Evolutionary conservation across 1,140 invertebrate genomes (phyloP).

Genomic region (Eurosta solidaginis): DNA sequence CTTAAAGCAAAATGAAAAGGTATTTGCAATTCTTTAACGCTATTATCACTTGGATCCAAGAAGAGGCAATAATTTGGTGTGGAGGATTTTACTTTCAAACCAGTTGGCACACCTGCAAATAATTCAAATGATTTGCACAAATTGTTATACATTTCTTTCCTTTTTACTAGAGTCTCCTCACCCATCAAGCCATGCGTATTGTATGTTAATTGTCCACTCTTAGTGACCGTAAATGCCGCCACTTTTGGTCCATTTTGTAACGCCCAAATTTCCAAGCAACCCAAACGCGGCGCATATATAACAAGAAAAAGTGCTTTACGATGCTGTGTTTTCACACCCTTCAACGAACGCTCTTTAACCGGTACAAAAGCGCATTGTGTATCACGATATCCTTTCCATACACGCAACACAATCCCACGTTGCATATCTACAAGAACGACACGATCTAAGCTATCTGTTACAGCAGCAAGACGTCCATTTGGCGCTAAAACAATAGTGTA

Average conservation of each 20-base stretch:
- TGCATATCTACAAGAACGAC: slow-evolving; percentile 83
- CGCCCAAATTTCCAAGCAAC: slow-evolving; percentile 84
- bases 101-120: slow-evolving; percentile 37
- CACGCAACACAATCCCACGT: slow-evolving; percentile 77
- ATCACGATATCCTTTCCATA: slow-evolving; percentile 94
- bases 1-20: slow-evolving; percentile 90
- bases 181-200: slow-evolving; percentile 81
- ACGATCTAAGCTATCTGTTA: slow-evolving; percentile 85
- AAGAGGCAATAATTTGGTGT: slow-evolving; percentile 74
- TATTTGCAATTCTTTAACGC: slow-evolving; percentile 78
- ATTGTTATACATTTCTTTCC: slow-evolving; percentile 52
- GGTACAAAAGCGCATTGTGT: slow-evolving; percentile 88
- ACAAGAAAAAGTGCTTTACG: slow-evolving; percentile 76
- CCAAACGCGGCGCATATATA: slow-evolving; percentile 84
- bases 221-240: slow-evolving; percentile 86
- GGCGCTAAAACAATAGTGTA: slow-evolving; percentile 76
- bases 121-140: slow-evolving; percentile 36
- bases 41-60: slow-evolving; percentile 77
- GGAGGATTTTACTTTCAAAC: slow-evolving; percentile 63
- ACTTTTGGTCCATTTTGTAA: slow-evolving; percentile 85
- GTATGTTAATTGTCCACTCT: slow-evolving; percentile 78
- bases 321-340: slow-evolving; percentile 52
- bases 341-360: slow-evolving; percentile 54
- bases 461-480: slow-evolving; percentile 76
- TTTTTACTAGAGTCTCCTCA: slow-evolving; percentile 60